phyloP scores from a whole-genome alignment of 2,888 invertebrate genomes.

The Trachelus iudaicus region DNA sequence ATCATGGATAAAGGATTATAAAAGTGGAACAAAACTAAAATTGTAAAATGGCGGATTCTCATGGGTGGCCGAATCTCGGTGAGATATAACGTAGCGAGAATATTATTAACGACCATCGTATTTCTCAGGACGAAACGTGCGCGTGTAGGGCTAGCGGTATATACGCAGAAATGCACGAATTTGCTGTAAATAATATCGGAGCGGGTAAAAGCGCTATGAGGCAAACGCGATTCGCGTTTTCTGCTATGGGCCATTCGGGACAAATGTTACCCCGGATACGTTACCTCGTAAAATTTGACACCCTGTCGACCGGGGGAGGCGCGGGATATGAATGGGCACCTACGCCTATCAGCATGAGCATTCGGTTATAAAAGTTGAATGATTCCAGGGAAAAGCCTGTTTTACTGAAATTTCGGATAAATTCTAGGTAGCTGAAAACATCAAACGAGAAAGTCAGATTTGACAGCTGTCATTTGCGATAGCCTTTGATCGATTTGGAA shows the following conservation, averaged over 20 bases:
- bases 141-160: not conserved
- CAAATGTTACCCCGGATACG: conserved; percentile 47
- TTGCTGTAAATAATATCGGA: not conserved
- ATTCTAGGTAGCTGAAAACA: not conserved
- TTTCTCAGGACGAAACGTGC: not conserved
- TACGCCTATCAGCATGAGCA: not conserved
- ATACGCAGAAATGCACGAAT: not conserved
- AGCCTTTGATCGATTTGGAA: not conserved
- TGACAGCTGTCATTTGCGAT: not conserved
- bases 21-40: not conserved
- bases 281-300: conserved; percentile 38
- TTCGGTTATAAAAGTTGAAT: not conserved
- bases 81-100: not conserved
- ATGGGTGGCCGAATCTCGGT: not conserved
- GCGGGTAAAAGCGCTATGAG: not conserved
- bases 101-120: not conserved
- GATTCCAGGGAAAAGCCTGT: not conserved
- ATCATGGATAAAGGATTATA: not conserved
- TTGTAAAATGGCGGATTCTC: not conserved
- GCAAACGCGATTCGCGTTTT: conserved; percentile 14
- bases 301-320: not conserved
- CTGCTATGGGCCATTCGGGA: conserved; percentile 25
- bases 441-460: not conserved
- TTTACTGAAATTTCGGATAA: not conserved
- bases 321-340: not conserved